Evolutionary conservation across 2,888 invertebrate species (phyloP), one percentile per base, ranked within the genome.

Genomic region (Lasioglossum zephyrum): DNA sequence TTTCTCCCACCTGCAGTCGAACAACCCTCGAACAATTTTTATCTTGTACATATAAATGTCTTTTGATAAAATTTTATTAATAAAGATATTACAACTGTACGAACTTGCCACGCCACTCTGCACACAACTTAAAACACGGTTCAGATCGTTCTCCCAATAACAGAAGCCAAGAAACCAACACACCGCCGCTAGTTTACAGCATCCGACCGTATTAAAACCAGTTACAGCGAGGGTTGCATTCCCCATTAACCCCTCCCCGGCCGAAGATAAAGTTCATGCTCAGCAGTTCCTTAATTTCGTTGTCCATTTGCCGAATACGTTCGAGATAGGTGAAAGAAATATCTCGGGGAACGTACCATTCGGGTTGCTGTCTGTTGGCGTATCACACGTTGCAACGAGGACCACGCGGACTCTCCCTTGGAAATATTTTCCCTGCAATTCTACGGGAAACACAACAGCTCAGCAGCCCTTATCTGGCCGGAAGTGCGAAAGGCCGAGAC

Each of bases 401-500:
- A 31, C 9, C 69, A 36, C 3, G 47, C 69, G 5, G 53, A 44
- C 66, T 53, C 66, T 53, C 26, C 11, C 9, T 74, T 16, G 74
- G 47, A 26, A 76, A 76, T 63, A 66, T 73, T 63, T 76, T 16
- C 44, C 36, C 0, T 3, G 36, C 26, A 53, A 73, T 76, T 81
- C 63, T 6, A 39, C 16, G 53, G 0, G 36, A 63, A 44, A 76
- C 44, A n/a, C 66, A 80, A 69, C 53, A 47, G 73, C 49, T 44
- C 36, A 57, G 41, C 63, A 18, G 60, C 53, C 49, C 63, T 81
- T 81, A 76, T 81, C 76, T 81, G 63, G 63, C 11, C 63, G 66
- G 76, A 82, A 57, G 63, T 13, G 53, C 57, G 18, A 31, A n/a
- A 44, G 44, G 39, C 31, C 44, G 49, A 31, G 47, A 69, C 69